Evolutionary conservation across 2,113 vertebrate species (phyloP).

Genomic region (Polypterus bichir): DNA sequence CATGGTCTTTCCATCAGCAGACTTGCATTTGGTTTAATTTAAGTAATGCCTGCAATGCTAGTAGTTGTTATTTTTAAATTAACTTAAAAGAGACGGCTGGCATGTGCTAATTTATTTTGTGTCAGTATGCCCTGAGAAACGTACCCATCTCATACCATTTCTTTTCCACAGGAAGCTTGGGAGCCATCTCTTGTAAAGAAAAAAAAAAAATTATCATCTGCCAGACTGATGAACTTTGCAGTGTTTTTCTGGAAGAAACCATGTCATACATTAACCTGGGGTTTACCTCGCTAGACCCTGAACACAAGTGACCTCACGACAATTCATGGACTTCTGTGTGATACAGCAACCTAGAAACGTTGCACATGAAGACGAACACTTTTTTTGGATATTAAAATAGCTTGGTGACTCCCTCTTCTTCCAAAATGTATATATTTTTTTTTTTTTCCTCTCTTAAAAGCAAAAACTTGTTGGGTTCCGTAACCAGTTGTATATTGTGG

Average conservation of each 20-base stretch:
- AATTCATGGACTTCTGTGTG: slow-evolving; percentile 52
- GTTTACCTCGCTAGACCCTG: slow-evolving; percentile 32
- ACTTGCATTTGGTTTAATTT: no score
- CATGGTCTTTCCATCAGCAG: no score
- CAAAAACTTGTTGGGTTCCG: not conserved
- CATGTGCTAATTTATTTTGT: no score
- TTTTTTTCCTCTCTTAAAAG: not conserved
- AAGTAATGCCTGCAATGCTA: no score
- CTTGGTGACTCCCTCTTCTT: not conserved
- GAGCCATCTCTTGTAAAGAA: slow-evolving; percentile 38
- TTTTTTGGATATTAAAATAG: not conserved
- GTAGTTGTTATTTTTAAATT: no score
- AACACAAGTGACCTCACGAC: slow-evolving; percentile 55
- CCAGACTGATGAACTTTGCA: not conserved
- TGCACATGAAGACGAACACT: slow-evolving; percentile 2
- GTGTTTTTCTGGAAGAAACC: slow-evolving; percentile 1
- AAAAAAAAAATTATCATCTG: not conserved
- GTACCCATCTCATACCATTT: no score
- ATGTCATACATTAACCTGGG: slow-evolving; percentile 5
- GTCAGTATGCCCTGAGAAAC: no score
- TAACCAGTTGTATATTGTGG: not conserved
- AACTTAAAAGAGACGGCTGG: no score
- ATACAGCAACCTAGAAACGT: slow-evolving; percentile 46
- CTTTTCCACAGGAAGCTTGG: slow-evolving; percentile 23
- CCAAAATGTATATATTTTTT: not conserved